Evolutionary conservation across 2,113 vertebrate species (phyloP).

Genomic region (Muntiacus muntjak): DNA sequence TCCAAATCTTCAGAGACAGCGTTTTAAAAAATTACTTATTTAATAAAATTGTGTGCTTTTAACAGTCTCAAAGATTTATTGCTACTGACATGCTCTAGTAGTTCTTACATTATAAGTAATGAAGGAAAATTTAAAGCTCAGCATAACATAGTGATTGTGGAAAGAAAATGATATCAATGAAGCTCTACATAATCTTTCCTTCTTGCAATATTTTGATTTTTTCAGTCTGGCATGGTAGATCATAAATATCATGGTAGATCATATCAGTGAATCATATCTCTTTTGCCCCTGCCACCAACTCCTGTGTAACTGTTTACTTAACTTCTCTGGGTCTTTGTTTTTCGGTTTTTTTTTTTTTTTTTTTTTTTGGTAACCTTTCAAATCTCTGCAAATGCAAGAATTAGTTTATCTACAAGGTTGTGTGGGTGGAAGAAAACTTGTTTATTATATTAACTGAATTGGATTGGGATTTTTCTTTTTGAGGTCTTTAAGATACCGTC

Average conservation of each 20-base stretch:
- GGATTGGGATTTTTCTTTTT: not conserved
- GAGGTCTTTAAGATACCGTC: not conserved
- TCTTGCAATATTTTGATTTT: not conserved
- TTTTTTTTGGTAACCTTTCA: not conserved
- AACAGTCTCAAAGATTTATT: conserved; percentile 27
- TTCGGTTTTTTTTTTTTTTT: not conserved
- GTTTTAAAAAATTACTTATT: not conserved
- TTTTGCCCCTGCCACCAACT: not conserved
- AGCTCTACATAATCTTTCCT: not conserved
- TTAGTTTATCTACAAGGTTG: not conserved
- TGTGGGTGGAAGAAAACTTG: not conserved
- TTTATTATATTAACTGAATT: not conserved
- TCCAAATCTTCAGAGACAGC: not conserved
- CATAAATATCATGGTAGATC: not conserved
- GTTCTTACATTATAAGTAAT: not conserved
- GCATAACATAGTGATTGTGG: not conserved
- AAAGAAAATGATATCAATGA: not conserved
- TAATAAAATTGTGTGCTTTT: conserved; percentile 30
- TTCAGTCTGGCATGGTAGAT: not conserved
- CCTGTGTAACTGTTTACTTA: not conserved
- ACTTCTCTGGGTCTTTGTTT: not conserved
- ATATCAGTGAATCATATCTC: not conserved
- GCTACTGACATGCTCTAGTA: not conserved
- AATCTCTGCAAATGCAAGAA: not conserved
- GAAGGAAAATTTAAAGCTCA: not conserved